A percentile compares a stretch with the other conserved stretches of the same genome.
phyloP scores from a whole-genome alignment of 2,113 vertebrate genomes.

The Cervus canadensis region DNA sequence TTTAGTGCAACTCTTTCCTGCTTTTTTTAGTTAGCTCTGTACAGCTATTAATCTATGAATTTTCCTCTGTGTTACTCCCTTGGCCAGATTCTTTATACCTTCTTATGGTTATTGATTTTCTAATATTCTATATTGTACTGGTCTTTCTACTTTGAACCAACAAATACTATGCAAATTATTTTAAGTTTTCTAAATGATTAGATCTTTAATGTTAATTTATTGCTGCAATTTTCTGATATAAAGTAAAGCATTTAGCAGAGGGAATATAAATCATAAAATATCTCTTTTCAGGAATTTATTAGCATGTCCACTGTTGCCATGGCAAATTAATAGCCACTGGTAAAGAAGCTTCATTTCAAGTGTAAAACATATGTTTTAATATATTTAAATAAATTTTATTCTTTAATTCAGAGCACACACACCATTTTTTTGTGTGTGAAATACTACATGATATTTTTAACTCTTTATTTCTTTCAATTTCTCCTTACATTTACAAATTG shows the following conservation, averaged over 20 bases:
- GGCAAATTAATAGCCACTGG: not conserved
- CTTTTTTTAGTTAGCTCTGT: not conserved
- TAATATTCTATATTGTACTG: not conserved
- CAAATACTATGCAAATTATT: not conserved
- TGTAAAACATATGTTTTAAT: not conserved
- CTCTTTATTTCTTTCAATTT: not conserved
- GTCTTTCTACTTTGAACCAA: not conserved
- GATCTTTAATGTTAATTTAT: not conserved
- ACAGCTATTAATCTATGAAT: not conserved
- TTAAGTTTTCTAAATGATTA: not conserved
- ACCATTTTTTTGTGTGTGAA: not conserved
- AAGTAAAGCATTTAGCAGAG: not conserved
- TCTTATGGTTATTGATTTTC: not conserved
- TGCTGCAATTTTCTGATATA: not conserved
- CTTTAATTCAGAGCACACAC: not conserved
- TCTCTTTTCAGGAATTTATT: not conserved
- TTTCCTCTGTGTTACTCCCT: not conserved
- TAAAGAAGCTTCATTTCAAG: not conserved
- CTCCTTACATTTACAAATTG: not conserved
- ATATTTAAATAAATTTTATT: slow-evolving; percentile 8
- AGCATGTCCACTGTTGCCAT: not conserved
- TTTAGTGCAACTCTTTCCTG: not conserved
- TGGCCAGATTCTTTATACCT: not conserved
- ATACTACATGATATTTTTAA: not conserved
- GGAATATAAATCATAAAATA: not conserved